Evolutionary conservation across 2,888 invertebrate genomes (phyloP).

Genomic region (Aricia artaxerxes): DNA sequence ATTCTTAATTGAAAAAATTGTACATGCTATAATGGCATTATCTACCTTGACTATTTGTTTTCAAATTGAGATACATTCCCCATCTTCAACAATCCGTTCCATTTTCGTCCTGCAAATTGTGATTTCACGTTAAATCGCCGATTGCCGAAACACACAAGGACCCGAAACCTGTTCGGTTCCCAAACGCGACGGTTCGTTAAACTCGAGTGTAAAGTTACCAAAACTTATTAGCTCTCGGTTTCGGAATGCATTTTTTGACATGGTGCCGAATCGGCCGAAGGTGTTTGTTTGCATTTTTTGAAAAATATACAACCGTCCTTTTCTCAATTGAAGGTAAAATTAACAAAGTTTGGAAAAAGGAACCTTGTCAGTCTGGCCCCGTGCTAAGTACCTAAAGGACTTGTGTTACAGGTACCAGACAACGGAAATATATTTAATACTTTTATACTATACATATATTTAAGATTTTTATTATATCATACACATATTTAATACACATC

Average conservation of each 20-base stretch:
- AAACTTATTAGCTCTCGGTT: conserved; percentile 7
- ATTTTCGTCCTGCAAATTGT: conserved; percentile 8
- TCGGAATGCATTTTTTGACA: neutral
- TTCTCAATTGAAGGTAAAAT: neutral
- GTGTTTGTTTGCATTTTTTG: neutral
- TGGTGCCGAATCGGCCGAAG: neutral
- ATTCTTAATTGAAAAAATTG: no score
- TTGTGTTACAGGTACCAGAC: no score
- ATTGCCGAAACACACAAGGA: conserved; percentile 22
- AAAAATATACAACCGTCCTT: neutral
- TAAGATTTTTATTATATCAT: no score
- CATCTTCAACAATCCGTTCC: neutral
- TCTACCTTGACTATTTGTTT: neutral
- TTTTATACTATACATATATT: no score
- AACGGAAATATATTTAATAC: no score
- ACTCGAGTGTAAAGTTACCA: conserved; percentile 21
- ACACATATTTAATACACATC: no score
- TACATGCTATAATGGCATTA: neutral
- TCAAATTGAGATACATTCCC: neutral
- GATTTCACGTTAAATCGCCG: conserved; percentile 6
- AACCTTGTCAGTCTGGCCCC: no score
- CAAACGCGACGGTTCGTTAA: conserved; percentile 24
- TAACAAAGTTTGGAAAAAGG: neutral
- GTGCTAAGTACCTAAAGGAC: no score
- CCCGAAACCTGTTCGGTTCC: conserved; percentile 20